Percentiles rank a stretch among this genome's conserved stretches.
Conservation (phyloP, 2,113 vertebrate species). For the Hucho hucho region DNA sequence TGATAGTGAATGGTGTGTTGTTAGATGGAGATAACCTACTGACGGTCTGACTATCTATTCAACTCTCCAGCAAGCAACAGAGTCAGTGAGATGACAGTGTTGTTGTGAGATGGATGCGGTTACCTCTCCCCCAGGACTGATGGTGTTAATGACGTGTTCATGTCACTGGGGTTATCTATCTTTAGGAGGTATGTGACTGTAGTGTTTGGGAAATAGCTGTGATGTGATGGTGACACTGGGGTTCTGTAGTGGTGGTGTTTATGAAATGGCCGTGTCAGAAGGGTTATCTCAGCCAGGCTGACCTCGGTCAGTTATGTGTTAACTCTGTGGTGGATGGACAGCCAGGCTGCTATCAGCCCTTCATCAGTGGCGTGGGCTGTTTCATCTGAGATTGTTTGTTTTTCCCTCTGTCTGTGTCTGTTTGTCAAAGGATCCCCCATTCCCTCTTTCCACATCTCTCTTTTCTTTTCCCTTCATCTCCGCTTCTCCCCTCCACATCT, state of each 20-base stretch:
- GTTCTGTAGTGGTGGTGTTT: constrained; percentile 22
- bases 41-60: not conserved
- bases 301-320: not conserved
- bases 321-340: constrained; percentile 37
- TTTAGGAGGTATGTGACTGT: not conserved
- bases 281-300: not conserved
- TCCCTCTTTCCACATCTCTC: constrained; percentile 3
- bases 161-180: not conserved
- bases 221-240: constrained; percentile 16
- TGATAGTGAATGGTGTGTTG: not conserved
- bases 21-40: not conserved
- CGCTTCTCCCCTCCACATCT: constrained; percentile 18
- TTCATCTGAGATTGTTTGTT: constrained; percentile 52
- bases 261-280: not conserved
- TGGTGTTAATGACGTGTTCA: too few species aligned
- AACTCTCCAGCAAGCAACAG: too few species aligned
- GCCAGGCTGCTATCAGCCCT: constrained; percentile 42
- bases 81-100: too few species aligned
- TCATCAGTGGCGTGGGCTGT: constrained; percentile 51
- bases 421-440: constrained; percentile 26
- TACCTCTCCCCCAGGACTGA: too few species aligned
- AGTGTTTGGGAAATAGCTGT: constrained; percentile 36
- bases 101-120: too few species aligned
- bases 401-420: constrained; percentile 52
- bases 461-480: constrained; percentile 22